Conservation (phyloP, 92 coral and sea anemone genomes). For the Metridium senile region DNA sequence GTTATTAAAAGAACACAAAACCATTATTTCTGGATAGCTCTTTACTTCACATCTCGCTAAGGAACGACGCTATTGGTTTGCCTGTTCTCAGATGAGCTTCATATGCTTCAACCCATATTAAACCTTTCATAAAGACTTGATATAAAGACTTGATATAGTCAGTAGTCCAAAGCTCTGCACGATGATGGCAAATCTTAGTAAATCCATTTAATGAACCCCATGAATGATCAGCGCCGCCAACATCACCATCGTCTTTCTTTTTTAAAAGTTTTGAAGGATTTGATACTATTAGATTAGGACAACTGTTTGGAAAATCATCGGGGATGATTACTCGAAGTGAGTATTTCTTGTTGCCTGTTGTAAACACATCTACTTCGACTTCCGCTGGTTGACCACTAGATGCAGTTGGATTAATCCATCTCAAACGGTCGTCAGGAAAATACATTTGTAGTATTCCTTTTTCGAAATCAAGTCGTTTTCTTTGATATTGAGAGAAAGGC, state of each 20-base stretch:
- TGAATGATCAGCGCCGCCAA: not conserved
- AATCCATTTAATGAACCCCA: not conserved
- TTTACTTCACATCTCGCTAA: constrained; percentile 71
- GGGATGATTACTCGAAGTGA: constrained; percentile 63
- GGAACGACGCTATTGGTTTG: constrained; percentile 35
- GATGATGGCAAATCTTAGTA: not conserved
- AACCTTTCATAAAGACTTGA: constrained; percentile 80
- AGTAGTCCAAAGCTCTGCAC: constrained; percentile 47
- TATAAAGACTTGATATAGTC: constrained; percentile 62
- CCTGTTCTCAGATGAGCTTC: constrained; percentile 80
- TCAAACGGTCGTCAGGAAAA: constrained; percentile 8
- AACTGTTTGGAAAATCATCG: constrained; percentile 68
- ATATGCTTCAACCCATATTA: constrained; percentile 87
- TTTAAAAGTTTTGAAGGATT: constrained; percentile 44
- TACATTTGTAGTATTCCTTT: constrained; percentile 18
- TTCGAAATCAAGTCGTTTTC: not conserved
- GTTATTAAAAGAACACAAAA: no score
- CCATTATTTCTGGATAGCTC: no score
- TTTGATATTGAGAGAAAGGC: not conserved
- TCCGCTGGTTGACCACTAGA: not conserved
- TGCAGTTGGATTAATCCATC: constrained; percentile 15
- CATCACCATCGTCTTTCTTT: not conserved
- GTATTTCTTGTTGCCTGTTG: constrained; percentile 50
- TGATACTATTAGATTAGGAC: constrained; percentile 68
- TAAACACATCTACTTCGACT: constrained; percentile 11